A percentile compares a stretch with the other conserved stretches of the same genome.
phyloP scores from a whole-genome alignment of 2,113 vertebrate genomes.

The Gopherus evgoodei region DNA sequence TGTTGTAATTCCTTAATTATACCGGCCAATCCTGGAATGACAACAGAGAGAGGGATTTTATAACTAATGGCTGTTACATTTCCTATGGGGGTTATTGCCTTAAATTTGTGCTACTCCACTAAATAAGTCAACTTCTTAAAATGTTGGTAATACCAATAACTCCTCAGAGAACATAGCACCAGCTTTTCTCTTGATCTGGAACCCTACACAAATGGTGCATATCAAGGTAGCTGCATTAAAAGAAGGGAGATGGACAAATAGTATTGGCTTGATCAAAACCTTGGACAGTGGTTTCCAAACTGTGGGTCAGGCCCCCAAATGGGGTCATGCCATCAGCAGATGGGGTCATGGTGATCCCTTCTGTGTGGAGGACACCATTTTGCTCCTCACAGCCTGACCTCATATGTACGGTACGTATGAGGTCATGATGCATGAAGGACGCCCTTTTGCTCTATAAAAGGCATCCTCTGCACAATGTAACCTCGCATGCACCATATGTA shows the following conservation, averaged over 20 bases:
- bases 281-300: neutral
- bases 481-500: neutral
- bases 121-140: conserved; percentile 15
- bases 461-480: too few species aligned
- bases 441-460: too few species aligned
- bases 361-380: neutral
- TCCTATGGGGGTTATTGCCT: neutral
- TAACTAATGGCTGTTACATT: neutral
- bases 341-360: neutral
- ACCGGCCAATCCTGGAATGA: neutral
- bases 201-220: neutral
- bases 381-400: neutral
- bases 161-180: neutral
- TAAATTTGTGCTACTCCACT: neutral
- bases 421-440: neutral
- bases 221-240: neutral
- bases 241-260: neutral
- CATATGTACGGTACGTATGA: neutral
- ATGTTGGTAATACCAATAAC: neutral
- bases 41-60: neutral
- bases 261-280: conserved; percentile 21
- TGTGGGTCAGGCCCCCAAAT: neutral
- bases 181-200: neutral
- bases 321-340: neutral
- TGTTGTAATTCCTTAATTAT: neutral